Conservation (phyloP, 35 echinoderm and acorn worm genomes). For the Hemicentrotus pulcherrimus region DNA sequence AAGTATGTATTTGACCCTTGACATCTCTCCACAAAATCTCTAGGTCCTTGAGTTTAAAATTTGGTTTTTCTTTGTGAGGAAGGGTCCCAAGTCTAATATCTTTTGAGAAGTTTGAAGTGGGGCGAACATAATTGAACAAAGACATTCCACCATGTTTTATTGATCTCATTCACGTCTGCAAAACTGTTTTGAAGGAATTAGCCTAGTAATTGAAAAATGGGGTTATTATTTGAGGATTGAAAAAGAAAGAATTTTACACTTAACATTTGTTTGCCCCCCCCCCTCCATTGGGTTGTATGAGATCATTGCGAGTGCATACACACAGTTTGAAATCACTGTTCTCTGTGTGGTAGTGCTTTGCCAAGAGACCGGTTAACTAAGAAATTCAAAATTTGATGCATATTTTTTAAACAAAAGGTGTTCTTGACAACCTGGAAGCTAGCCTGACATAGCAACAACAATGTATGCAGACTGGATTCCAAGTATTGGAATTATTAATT, state of each 20-base stretch:
- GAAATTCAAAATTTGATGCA: too few species aligned
- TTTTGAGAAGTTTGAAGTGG: neutral
- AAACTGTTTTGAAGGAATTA: neutral
- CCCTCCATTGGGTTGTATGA: too few species aligned
- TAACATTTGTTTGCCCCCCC: neutral
- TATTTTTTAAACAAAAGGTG: too few species aligned
- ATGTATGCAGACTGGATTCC: too few species aligned
- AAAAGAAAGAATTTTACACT: neutral
- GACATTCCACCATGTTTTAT: neutral
- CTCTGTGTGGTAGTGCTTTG: too few species aligned
- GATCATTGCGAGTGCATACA: too few species aligned
- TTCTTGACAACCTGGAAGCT: too few species aligned
- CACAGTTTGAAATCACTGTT: too few species aligned
- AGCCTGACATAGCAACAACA: too few species aligned
- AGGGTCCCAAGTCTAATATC: neutral
- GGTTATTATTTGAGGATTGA: neutral
- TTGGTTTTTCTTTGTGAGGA: neutral
- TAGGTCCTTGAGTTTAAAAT: neutral
- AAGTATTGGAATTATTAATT: too few species aligned
- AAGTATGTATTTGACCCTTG: neutral
- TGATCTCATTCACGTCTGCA: neutral
- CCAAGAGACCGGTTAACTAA: too few species aligned
- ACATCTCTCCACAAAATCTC: neutral
- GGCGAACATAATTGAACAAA: neutral
- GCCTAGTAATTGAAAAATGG: neutral